Evolutionary conservation across 2,888 invertebrate species (phyloP), one percentile per base, ranked within the genome.

Genomic region (Drosophila leonis): DNA sequence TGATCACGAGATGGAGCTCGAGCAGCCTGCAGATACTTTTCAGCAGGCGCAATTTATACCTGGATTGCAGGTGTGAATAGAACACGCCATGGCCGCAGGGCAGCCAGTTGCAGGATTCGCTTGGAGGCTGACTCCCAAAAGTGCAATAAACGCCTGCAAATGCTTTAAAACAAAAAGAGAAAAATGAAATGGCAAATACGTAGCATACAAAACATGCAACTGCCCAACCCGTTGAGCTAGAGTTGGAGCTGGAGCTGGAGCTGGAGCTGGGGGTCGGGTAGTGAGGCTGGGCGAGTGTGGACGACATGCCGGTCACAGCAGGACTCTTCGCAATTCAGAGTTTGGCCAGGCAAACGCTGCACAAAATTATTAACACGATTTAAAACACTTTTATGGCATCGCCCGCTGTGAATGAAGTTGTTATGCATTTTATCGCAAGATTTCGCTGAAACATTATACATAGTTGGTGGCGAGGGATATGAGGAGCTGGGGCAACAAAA

Each of bases 321-420:
- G 84, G 84, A 88, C 77, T 90, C 88, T 78, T 82, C 73, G 83
- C 88, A 88, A 85, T 88, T 82, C 85, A 61, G 77, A 72, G 69
- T 65, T 82, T 76, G 71, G 74, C 69, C 84, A 57, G 83, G 82
- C 86, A 84, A 88, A 81, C 74, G 85, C 78, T 82, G 88, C 90
- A 88, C 90, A 91, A 92, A 92, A 92, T 91, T 92, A 92, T 92
- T 92, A 92, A 92, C 92, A 92, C 86, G 89, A 92, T 92, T 92
- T 92, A 92, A 92, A 92, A 92, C 92, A 92, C 91, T 91, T 92
- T 92, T 92, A 92, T 92, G 90, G 91, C 83, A 88, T 82, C 85
- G 88, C 92, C 92, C 60, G 92, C 92, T 92, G 92, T 88, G 92
- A 92, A 91, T 91, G 87, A 91, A 92, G 92, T 91, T 92, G 92